Conservation (phyloP, 2,113 vertebrate species). For the Gorsachius goisagi region DNA sequence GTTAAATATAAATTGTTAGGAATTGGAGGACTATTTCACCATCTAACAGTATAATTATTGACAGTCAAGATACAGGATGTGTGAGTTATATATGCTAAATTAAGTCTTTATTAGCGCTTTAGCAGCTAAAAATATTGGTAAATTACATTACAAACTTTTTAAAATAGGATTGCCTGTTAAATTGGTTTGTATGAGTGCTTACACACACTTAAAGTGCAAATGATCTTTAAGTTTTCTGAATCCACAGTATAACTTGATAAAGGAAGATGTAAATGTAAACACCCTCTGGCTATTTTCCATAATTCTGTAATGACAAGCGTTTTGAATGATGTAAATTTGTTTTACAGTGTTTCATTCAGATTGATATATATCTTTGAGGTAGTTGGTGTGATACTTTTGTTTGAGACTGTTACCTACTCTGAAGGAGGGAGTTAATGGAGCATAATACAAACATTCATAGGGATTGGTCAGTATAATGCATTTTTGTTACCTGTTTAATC, state of each 20-base stretch:
- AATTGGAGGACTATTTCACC: not conserved
- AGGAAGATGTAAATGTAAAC: not conserved
- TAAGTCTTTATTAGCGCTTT: not conserved
- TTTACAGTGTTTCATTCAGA: not conserved
- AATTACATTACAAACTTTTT: not conserved
- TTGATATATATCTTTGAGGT: not conserved
- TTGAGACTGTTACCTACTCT: slow-evolving; percentile 3
- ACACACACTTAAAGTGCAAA: not conserved
- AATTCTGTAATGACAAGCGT: not conserved
- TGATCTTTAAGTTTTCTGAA: not conserved
- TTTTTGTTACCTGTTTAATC: not conserved
- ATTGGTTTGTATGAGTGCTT: not conserved
- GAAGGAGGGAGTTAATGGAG: not conserved
- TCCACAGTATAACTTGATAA: not conserved
- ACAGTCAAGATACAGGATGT: not conserved
- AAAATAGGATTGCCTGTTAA: not conserved
- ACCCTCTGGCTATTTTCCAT: not conserved
- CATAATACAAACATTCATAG: not conserved
- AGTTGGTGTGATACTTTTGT: not conserved
- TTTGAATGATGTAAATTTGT: not conserved
- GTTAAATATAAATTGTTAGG: not conserved
- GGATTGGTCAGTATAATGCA: not conserved
- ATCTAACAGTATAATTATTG: not conserved
- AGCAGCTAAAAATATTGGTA: not conserved
- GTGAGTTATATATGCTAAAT: not conserved